These are phyloP conservation scores for Drosophila sulfurigaster DNA, from an alignment of 1,140 invertebrate genomes.

Conservation along the genomic window DNA sequence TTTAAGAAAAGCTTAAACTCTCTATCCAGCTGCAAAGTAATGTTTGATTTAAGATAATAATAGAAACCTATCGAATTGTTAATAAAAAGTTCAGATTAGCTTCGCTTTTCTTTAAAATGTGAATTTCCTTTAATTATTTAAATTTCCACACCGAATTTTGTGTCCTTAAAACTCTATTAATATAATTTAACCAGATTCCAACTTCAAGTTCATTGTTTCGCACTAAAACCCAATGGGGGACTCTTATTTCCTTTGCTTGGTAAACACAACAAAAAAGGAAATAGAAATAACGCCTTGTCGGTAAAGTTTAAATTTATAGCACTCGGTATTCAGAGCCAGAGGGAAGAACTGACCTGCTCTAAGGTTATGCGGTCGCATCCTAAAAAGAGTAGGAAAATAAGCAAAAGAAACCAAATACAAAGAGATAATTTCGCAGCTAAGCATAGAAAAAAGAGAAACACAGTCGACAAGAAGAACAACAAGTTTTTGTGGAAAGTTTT, in stretches of 20 bases:
- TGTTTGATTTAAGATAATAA: no score
- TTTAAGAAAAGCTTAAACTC: no score
- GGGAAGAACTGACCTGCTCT: conserved; percentile 16
- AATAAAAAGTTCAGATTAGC: no score
- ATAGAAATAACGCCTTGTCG: conserved; percentile 22
- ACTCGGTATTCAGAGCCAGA: conserved; percentile 1
- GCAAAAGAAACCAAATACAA: conserved; percentile 49
- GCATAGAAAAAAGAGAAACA: conserved; percentile 37
- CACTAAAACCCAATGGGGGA: conserved; percentile 13
- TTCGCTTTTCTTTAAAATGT: background rate
- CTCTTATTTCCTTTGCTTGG: background rate
- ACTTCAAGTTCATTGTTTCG: conserved; percentile 40
- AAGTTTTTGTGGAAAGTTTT: conserved; percentile 56
- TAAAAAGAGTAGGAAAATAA: conserved; percentile 1
- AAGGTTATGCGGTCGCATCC: conserved; percentile 8
- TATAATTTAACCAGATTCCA: conserved; percentile 11
- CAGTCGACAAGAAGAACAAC: conserved; percentile 39
- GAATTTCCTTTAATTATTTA: background rate
- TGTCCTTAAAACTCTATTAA: conserved; percentile 8
- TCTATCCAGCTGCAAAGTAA: no score
- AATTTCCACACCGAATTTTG: background rate
- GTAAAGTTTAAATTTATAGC: conserved; percentile 62
- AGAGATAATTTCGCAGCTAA: conserved; percentile 62
- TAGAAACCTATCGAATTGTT: no score
- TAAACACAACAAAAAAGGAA: background rate